Evolutionary conservation across 2,113 vertebrate genomes (phyloP), one percentile per base, ranked within the genome.

Genomic region (Thalassoma bifasciatum): DNA sequence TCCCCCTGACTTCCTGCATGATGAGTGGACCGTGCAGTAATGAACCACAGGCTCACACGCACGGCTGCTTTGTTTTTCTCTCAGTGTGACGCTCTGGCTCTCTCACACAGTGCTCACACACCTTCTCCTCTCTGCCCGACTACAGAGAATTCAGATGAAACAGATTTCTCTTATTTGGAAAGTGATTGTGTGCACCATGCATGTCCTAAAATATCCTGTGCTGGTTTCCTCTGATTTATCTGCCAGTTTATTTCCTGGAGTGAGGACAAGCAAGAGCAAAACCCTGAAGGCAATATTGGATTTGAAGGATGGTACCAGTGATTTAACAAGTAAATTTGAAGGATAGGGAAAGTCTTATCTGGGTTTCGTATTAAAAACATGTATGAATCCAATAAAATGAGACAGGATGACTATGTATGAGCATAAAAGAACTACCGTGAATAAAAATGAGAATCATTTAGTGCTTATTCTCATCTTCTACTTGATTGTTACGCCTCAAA

Each of bases 61-160:
- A 79, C 75, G 58, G 60, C 74, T 80, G 83, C 83, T 76, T 82
- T 88, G 76, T 86, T 85, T 84, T 81, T 49, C 79, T 86, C 71
- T 4, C 81, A 79, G 78, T 69, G 67, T 70, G 82, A 81, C 78
- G 65, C 74, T 44, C 19, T 12, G 52, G 51, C 72, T 72, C 62
- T 23, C 65, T 54, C 68, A 65, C 34, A 72, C 78, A 63, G 14
- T 34, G 63, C 65, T 49, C 50, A 24, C 78, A 79, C 74, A 76
- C 67, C 65, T 72, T 71, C 37, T 56, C 12, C 63, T 46, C 12
- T 30, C 84, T 23, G 44, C 38, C 26, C 62, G 67, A 40, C 38
- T 38, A 22, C 21, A 11, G 42, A 38, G 42, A 40, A 58, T 49
- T 42, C 26, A 17, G 5, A 44, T 52, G 30, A 60, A 64, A 58